phyloP scores from a whole-genome alignment of 2,113 vertebrate species.

The Antigone vipio region DNA sequence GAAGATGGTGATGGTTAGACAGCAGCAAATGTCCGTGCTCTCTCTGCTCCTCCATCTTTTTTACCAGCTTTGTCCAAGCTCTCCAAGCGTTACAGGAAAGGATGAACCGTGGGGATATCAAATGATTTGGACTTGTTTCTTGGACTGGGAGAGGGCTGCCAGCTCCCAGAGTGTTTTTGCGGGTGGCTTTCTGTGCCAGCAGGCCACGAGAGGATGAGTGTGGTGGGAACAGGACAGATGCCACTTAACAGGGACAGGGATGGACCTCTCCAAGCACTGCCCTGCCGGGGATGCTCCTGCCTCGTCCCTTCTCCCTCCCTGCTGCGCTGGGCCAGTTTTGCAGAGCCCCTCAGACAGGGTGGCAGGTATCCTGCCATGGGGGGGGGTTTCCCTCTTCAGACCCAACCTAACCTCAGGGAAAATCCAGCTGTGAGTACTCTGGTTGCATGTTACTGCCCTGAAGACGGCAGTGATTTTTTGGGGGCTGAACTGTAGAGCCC shows the following conservation, averaged over 20 bases:
- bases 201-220: fast-evolving
- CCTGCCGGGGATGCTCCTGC: neutral
- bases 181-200: neutral
- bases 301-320: neutral
- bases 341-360: neutral
- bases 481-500: fast-evolving
- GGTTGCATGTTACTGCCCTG: neutral
- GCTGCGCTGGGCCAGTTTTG: neutral
- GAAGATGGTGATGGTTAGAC: neutral
- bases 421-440: neutral
- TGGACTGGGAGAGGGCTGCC: neutral
- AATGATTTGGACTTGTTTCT: neutral
- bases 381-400: neutral
- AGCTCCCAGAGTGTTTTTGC: neutral
- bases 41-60: neutral
- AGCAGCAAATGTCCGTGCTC: neutral
- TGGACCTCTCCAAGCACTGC: neutral
- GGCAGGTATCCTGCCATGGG: neutral
- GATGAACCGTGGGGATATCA: neutral
- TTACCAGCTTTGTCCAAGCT: neutral
- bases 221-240: neutral
- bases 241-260: fast-evolving
- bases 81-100: fast-evolving
- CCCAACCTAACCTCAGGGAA: neutral
- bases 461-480: neutral